Evolutionary conservation across 2,113 vertebrate genomes (phyloP), one percentile per base, ranked within the genome.

Genomic region (Notiomystis cincta): DNA sequence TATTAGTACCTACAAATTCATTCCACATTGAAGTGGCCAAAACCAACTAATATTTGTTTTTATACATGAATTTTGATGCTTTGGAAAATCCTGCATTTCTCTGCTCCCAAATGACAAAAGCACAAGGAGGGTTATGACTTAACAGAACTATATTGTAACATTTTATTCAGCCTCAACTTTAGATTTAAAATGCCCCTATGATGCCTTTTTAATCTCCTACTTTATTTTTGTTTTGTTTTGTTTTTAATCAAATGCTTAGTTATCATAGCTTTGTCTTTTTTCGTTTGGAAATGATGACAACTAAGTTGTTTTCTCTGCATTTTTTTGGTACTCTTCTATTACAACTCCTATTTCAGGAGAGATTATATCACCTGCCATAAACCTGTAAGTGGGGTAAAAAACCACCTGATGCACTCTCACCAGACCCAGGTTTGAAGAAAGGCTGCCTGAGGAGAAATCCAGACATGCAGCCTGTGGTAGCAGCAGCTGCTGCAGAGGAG

Each of bases 261-360:
- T 77, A 65, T 35, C 2, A 9, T 23, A 54, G 6, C n/a, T 48
- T 69, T 85, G 42, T 54, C 66, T 89, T 44, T 88, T 37, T 79
- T 8, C 0, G 33, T 86, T 53, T 85, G 30, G 42, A 90, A 90
- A 75, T 24, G 1, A 83, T 45, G 35, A 19, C 44, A 85, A 88
- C 31, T 77, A 79, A 65, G 35, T 72, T 24, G 21, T 54, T n/a
- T 73, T 9, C 18, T 65, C 53, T 57, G 56, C 23, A 23, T 38
- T 69, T 84, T 78, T 57, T 76, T 89, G n/a, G 67, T 91, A 54
- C 56, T 89, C 18, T 93, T 94, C 73, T 93, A 71, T 60, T 78
- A 44, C 33, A 47, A 87, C 16, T n/a, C 57, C 6, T 91, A 20
- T 78, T 97, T 97, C 64, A 91, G 78, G 86, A 91, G 58, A 87